Evolutionary conservation across 2,888 invertebrate genomes (phyloP), one percentile per base, ranked within the genome.

Genomic region (Sarcophaga carnaria): DNA sequence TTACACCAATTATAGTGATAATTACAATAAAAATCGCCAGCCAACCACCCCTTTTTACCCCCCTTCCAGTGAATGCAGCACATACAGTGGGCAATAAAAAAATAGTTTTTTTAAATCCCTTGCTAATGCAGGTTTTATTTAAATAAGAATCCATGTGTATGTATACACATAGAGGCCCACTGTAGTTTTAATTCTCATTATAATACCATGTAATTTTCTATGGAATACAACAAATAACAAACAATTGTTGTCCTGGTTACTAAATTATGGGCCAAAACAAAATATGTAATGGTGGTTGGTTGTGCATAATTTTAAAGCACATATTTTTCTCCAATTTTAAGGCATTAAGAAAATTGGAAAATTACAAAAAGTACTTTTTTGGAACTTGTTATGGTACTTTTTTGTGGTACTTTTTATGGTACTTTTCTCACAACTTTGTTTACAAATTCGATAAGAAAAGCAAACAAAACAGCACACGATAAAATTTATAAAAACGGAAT

Each of bases 201-300:
- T 69, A 69, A 14, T 69, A 20, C 69, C 47, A 22, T 45, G 47
- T 54, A 70, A 70, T 54, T 69, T 67, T 69, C 69, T 67, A 20
- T n/a, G 17, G 27, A 27, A 25, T 12, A 64, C n/a, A 20, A 69
- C 54, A 54, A 22, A 54, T 22, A 70, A 70, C 49, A 70, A 69
- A 70, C 49, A 6, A 70, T 14, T 49, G 80, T 80, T 80, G 80
- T n/a, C 80, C 60, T 80, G 80, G 80, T 80, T 66, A 80, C 80
- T n/a, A 54, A 74, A 74, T 80, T 66, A 74, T 20, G 59, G 72
- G 60, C 80, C 80, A 80, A 80, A 80, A 72, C 72, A 80, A 70
- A 22, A 22, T 22, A 12, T 54, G 27, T 66, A 2, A 37, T 37
- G 10, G 37, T 37, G 37, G 8, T 37, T 37, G 25, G 70, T 54